phyloP scores from a whole-genome alignment of 2,888 invertebrate species.

The Steinernema scapterisci region DNA sequence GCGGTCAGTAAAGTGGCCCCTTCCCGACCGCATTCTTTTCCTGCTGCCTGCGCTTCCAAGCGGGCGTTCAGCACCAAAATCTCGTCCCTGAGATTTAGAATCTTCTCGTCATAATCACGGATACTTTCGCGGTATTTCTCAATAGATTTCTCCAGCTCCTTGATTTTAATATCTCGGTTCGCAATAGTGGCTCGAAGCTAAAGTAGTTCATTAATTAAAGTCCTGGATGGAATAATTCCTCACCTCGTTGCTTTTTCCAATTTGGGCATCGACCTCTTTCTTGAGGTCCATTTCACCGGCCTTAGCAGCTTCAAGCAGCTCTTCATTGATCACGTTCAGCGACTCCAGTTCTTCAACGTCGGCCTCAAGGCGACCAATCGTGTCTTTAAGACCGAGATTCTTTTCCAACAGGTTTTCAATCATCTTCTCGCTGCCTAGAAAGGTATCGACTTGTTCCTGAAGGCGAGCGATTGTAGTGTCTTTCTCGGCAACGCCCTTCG shows the following conservation, averaged over 20 bases:
- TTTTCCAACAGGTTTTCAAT: constrained; percentile 91
- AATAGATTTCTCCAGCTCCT: constrained; percentile 79
- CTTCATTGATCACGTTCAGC: constrained; percentile 87
- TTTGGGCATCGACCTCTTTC: constrained; percentile 90
- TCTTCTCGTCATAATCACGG: constrained; percentile 73
- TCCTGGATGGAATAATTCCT: background rate
- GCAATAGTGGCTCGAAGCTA: background rate
- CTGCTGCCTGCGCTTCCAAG: background rate
- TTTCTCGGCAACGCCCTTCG: constrained; percentile 30
- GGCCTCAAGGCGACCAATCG: constrained; percentile 74
- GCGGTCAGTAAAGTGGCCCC: constrained; percentile 14
- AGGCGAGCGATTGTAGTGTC: constrained; percentile 78
- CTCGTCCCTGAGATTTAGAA: constrained; percentile 60
- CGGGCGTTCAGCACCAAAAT: constrained; percentile 35
- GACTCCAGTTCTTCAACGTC: constrained; percentile 81
- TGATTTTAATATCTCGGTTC: background rate
- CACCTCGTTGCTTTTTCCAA: constrained; percentile 8
- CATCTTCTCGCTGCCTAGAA: constrained; percentile 97
- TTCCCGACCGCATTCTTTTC: constrained; percentile 21
- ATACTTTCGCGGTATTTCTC: constrained; percentile 86
- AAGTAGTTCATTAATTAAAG: background rate
- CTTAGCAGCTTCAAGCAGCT: constrained; percentile 86
- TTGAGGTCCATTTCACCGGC: constrained; percentile 91
- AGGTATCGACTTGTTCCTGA: constrained; percentile 93
- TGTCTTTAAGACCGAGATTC: constrained; percentile 91